Percentiles rank a stretch among this genome's conserved stretches.
Conservation (phyloP, 2,888 invertebrate genomes). For the Helicoverpa assulta region DNA sequence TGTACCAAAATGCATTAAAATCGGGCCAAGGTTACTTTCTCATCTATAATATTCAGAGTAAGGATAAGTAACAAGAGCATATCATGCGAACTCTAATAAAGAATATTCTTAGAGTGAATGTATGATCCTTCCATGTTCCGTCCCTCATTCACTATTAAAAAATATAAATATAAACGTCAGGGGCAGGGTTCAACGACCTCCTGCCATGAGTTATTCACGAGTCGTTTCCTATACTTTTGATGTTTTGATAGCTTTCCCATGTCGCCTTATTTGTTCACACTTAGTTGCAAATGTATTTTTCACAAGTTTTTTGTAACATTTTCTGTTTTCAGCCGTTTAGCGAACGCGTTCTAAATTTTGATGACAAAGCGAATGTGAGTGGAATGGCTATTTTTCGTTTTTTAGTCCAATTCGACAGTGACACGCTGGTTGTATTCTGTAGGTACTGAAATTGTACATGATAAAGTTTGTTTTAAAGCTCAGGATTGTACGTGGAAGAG, state of each 20-base stretch:
- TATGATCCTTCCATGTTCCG: no score
- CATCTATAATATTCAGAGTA: no score
- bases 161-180: slow-evolving; percentile 62
- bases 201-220: slow-evolving; percentile 69
- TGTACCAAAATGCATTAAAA: no score
- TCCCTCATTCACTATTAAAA: slow-evolving; percentile 23
- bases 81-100: no score
- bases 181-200: slow-evolving; percentile 41
- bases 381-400: background rate
- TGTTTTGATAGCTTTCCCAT: slow-evolving; percentile 73
- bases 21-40: no score
- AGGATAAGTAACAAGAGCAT: no score
- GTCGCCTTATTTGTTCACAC: slow-evolving; percentile 60
- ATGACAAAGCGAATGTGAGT: background rate
- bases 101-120: no score
- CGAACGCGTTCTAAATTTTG: slow-evolving; percentile 32
- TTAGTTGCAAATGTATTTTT: slow-evolving; percentile 49
- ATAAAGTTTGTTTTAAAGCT: no score
- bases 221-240: slow-evolving; percentile 62
- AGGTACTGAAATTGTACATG: no score
- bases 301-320: slow-evolving; percentile 21
- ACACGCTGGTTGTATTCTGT: no score
- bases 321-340: slow-evolving; percentile 19
- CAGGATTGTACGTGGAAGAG: no score
- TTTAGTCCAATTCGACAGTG: background rate